Conservation (phyloP, 2,888 invertebrate genomes). For the Formica aserva region DNA sequence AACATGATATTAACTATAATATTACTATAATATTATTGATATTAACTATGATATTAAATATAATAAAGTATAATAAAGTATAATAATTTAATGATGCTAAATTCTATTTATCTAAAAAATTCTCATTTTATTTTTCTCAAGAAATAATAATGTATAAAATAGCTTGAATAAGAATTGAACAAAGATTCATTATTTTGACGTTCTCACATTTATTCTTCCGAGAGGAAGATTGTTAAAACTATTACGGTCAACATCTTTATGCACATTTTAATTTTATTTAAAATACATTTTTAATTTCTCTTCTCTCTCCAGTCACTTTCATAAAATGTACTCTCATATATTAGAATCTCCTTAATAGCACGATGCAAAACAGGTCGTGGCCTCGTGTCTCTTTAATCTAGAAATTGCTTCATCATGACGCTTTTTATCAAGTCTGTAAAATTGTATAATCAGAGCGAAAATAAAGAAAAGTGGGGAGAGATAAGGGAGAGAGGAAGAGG, state of each 20-base stretch:
- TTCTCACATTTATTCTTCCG: slow-evolving; percentile 10
- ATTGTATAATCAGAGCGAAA: slow-evolving; percentile 30
- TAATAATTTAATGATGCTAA: background rate
- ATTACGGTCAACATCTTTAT: slow-evolving; percentile 32
- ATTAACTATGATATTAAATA: background rate
- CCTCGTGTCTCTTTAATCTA: slow-evolving; percentile 37
- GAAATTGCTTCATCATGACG: slow-evolving; percentile 39
- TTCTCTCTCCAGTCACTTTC: background rate
- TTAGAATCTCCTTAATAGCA: slow-evolving; percentile 38
- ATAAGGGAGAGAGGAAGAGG: too few species aligned
- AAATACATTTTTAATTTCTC: slow-evolving; percentile 36
- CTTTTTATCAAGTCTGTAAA: slow-evolving; percentile 30
- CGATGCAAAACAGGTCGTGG: slow-evolving; percentile 9
- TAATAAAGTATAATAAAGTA: background rate
- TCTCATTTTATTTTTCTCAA: background rate
- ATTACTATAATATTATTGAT: too few species aligned
- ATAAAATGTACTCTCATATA: background rate
- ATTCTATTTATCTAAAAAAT: background rate
- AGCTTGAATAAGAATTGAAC: background rate
- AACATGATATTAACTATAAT: background rate
- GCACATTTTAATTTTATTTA: slow-evolving; percentile 33
- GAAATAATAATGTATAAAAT: background rate
- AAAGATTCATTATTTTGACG: background rate
- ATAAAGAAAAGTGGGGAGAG: background rate
- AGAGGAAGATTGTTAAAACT: slow-evolving; percentile 2